These are phyloP conservation scores for Xestoiulus laeticollis DNA, from an alignment of 2,888 invertebrate species.

Conservation along the genomic window DNA sequence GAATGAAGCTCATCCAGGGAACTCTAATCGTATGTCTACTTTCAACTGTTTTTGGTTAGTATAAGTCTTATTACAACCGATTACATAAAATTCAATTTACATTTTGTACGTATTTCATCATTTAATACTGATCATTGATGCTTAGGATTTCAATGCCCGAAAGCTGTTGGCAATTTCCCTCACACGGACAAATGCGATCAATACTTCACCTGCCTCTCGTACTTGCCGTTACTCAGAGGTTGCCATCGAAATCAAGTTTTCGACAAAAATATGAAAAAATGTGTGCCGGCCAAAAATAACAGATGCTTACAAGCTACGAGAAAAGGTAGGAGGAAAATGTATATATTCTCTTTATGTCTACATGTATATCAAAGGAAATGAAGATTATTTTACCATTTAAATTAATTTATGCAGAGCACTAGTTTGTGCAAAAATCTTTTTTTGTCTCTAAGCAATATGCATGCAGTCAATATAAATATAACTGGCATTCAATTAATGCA, in stretches of 20 bases:
- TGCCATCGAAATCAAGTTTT: background rate
- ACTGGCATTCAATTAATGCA: too few relatives aligned
- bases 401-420: background rate
- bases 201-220: background rate
- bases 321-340: background rate
- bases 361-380: too few relatives aligned
- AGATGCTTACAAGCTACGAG: background rate
- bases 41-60: background rate
- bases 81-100: background rate
- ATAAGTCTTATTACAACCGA: background rate
- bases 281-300: background rate
- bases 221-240: slow-evolving; percentile 1
- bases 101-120: too few relatives aligned
- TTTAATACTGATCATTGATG: too few relatives aligned
- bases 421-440: too few relatives aligned
- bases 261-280: background rate
- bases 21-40: background rate
- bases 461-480: too few relatives aligned
- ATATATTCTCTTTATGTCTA: too few relatives aligned
- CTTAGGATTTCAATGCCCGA: slow-evolving; percentile 18
- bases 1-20: background rate
- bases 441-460: too few relatives aligned
- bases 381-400: too few relatives aligned
- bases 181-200: background rate
- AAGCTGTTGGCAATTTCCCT: background rate